Conservation (phyloP, 2,797 vertebrate species). For the Peromyscus attwateri region DNA sequence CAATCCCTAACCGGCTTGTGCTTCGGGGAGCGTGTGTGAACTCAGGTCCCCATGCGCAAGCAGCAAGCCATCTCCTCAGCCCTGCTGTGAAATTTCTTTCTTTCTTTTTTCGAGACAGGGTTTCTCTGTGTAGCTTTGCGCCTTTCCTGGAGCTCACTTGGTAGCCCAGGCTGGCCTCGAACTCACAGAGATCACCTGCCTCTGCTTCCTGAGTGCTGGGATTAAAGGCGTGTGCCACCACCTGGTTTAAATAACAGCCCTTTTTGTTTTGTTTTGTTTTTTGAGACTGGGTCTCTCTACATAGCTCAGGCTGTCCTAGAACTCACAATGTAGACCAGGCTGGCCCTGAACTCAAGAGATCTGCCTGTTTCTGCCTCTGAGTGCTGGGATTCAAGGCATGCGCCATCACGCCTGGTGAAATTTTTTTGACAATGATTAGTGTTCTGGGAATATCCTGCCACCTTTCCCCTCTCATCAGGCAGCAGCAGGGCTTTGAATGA, state of each 20-base stretch:
- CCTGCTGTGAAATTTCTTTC: conserved; percentile 40
- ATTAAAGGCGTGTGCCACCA: no score
- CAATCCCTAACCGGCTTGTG: not conserved
- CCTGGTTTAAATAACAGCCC: no score
- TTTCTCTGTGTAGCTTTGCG: no score
- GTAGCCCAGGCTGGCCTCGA: no score
- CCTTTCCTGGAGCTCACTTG: no score
- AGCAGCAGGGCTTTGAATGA: not conserved
- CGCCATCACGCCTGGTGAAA: not conserved
- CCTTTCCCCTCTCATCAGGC: not conserved
- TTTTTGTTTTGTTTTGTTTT: no score
- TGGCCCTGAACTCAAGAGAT: not conserved
- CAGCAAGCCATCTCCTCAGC: not conserved
- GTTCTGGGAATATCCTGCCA: conserved; percentile 29
- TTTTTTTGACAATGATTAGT: not conserved
- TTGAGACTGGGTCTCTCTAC: not conserved
- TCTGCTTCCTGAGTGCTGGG: no score
- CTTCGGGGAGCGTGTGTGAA: not conserved
- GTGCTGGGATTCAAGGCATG: not conserved
- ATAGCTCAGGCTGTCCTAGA: not conserved
- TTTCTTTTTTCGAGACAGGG: no score
- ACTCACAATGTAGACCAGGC: not conserved
- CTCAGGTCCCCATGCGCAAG: not conserved
- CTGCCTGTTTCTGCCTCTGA: not conserved
- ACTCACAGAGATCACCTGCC: no score